Evolutionary conservation across 1,140 invertebrate genomes (phyloP), one percentile per base, ranked within the genome.

Genomic region (Dendrolimus kikuchii): DNA sequence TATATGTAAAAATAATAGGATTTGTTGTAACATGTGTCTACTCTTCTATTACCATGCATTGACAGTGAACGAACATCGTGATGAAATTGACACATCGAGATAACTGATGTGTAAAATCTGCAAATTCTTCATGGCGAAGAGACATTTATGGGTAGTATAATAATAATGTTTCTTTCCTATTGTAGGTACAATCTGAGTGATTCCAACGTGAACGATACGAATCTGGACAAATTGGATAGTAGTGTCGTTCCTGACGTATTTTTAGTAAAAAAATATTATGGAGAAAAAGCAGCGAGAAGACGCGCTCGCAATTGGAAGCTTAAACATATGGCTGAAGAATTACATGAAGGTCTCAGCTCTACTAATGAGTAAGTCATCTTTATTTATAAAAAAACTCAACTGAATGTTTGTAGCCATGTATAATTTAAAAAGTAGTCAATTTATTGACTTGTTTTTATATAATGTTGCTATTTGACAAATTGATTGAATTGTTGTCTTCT

Each of bases 251-350:
- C 97, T 0, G 97, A 99, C 88, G 93, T 99, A 46, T 92, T 99
- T 55, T 81, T 99, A 2, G 95, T 99, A 0, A 99, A 98, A 86
- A 99, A 99, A 78, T 88, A 91, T 54, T 99, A 95, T 86, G 92
- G 92, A 3, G 94, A 98, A 71, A 91, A 90, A 62, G 76, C 89
- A 1, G 86, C 90, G 4, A 88, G 95, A 38, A 90, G 92, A 38
- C 91, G 92, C 39, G 92, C 92, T 42, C 90, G 98, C 52, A 89
- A 93, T 58, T 99, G 98, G 98, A 98, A 98, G 81, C 89, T 99
- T 4, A 94, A 96, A 75, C 96, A 97, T 80, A 88, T 96, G 77
- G 89, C 90, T 40, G 91, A 90, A 49, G 94, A 94, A 4, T 10
- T 82, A 7, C 71, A 91, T 7, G 90, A 92, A 2, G 91, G 91